Evolutionary conservation across 2,113 vertebrate genomes (phyloP).

Genomic region (Bos javanicus): DNA sequence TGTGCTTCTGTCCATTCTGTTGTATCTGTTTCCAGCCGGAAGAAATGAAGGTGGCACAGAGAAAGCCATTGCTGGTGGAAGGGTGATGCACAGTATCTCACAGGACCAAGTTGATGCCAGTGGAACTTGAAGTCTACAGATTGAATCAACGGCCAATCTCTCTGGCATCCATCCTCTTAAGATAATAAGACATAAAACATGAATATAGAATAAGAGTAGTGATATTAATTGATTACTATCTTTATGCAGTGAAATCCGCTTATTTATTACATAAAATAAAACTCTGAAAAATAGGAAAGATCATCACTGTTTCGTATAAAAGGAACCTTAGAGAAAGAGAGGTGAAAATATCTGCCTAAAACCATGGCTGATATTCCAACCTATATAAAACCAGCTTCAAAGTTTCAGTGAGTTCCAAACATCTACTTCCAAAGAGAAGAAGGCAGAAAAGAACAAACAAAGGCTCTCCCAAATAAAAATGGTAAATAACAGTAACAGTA

Average conservation of each 20-base stretch:
- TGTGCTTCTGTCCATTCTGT: not conserved
- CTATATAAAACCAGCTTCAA: not conserved
- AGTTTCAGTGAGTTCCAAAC: not conserved
- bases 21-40: not conserved
- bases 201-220: not conserved
- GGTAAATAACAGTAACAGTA: not conserved
- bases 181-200: not conserved
- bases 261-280: not conserved
- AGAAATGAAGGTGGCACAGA: not conserved
- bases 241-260: not conserved
- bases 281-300: not conserved
- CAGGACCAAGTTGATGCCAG: not conserved
- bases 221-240: not conserved
- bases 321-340: not conserved
- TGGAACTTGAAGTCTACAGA: not conserved
- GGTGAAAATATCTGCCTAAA: not conserved
- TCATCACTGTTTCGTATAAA: not conserved
- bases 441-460: not conserved
- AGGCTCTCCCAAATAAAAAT: not conserved
- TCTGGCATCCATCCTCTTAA: not conserved
- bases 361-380: not conserved
- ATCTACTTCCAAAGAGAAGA: not conserved
- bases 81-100: not conserved
- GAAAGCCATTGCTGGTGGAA: not conserved
- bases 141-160: not conserved